Conservation (phyloP, 2,113 vertebrate species). For the Pseudolaguvia tuberculata region DNA sequence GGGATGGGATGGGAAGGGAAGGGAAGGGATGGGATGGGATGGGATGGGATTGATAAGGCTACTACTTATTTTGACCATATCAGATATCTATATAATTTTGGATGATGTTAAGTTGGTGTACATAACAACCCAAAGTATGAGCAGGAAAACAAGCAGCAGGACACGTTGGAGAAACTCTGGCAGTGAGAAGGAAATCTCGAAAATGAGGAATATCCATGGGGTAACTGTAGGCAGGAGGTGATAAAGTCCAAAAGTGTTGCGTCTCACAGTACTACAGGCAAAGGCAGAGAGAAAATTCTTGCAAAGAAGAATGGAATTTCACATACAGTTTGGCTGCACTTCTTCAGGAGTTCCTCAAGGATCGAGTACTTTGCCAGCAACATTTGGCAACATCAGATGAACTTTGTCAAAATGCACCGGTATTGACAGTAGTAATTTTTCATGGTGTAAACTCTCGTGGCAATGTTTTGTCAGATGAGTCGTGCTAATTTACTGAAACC, state of each 20-base stretch:
- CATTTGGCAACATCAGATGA: conserved; percentile 9
- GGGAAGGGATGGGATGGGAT: no score
- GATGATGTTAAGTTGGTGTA: no score
- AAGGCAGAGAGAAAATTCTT: not conserved
- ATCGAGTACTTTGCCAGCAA: conserved; percentile 3
- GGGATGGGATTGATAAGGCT: no score
- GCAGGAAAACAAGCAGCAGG: not conserved
- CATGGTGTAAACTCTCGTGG: conserved; percentile 4
- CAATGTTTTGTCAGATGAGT: not conserved
- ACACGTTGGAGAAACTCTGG: not conserved
- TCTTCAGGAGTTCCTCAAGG: conserved; percentile 13
- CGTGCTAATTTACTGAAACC: not conserved
- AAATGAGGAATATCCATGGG: not conserved
- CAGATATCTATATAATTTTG: no score
- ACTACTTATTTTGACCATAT: no score
- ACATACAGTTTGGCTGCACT: not conserved
- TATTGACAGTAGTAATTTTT: not conserved
- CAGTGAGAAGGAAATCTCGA: not conserved
- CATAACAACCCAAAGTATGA: not conserved
- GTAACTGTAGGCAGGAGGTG: not conserved
- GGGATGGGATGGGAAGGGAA: no score
- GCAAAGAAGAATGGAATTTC: not conserved
- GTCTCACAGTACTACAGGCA: not conserved
- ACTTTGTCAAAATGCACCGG: conserved; percentile 16
- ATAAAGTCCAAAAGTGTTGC: not conserved